Conservation (phyloP, 2,797 vertebrate genomes). For the Meda fulgida region DNA sequence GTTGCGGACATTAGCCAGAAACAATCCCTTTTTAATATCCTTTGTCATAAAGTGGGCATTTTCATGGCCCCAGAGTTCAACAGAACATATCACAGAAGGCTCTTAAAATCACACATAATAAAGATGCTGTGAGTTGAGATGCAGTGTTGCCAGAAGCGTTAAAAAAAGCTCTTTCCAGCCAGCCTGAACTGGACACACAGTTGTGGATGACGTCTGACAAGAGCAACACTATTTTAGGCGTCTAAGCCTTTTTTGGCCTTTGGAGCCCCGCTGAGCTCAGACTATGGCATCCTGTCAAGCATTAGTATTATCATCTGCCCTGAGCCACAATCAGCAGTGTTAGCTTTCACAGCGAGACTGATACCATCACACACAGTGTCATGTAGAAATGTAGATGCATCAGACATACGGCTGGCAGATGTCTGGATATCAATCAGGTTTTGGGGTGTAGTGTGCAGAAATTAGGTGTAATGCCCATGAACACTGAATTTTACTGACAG, state of each 20-base stretch:
- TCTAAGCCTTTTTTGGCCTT: slow-evolving; percentile 41
- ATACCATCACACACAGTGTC: slow-evolving; percentile 18
- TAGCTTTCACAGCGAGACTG: slow-evolving; percentile 36
- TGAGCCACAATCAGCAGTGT: slow-evolving; percentile 41
- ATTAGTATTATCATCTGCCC: slow-evolving; percentile 35
- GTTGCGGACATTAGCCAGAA: slow-evolving; percentile 1
- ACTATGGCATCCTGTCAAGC: slow-evolving; percentile 39
- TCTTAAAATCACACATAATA: slow-evolving; percentile 75
- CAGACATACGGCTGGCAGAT: slow-evolving; percentile 18
- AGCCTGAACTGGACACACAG: slow-evolving; percentile 38
- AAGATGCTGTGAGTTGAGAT: slow-evolving; percentile 61
- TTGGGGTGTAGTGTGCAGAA: slow-evolving; percentile 51
- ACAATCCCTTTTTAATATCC: slow-evolving; percentile 51
- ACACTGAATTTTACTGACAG: slow-evolving; percentile 48
- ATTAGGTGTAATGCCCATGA: slow-evolving; percentile 46
- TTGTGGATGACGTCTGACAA: slow-evolving; percentile 42
- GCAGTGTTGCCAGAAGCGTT: slow-evolving; percentile 61
- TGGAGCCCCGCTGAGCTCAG: slow-evolving; percentile 30
- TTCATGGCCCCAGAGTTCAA: slow-evolving; percentile 43
- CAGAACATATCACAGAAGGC: slow-evolving; percentile 55
- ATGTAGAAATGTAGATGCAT: slow-evolving; percentile 1
- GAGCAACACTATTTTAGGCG: slow-evolving; percentile 23
- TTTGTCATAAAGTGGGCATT: slow-evolving; percentile 52
- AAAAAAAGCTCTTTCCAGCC: slow-evolving; percentile 52
- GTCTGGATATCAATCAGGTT: slow-evolving; percentile 51